Evolutionary conservation across 2,888 invertebrate genomes (phyloP), one percentile per base, ranked within the genome.

Genomic region (Agrotis ipsilon): DNA sequence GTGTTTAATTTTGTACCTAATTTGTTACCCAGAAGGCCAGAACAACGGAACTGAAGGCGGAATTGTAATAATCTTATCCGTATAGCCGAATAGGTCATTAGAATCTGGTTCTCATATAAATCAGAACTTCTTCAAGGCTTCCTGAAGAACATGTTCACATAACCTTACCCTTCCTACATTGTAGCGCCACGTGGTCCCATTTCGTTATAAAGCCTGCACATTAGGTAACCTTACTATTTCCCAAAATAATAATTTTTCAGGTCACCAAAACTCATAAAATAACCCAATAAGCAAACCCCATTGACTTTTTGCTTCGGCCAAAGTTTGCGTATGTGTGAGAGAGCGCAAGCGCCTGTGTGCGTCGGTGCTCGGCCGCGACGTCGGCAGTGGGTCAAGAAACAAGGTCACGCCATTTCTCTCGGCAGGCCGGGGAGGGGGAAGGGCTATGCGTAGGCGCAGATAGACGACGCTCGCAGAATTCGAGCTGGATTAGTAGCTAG

Each of bases 391-490:
- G 96, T 94, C 96, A 96, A 89, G 90, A 89, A 96, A 95, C 94
- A 95, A 95, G 96, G 96, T 92, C 96, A 91, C 87, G 90, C 90
- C 96, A 96, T 96, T 96, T 96, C 96, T 96, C 95, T 90, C 78
- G 76, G 69, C 71, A 81, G 86, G 78, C 84, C 72, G 63, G 74
- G 49, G 51, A 21, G 58, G 74, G 73, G 80, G 75, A 84, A 85
- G 88, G 88, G 86, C 84, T 75, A 77, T 82, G 87, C 86, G 88
- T 87, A 89, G 88, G 86, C 82, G 81, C 80, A 63, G 72, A 82
- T 80, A 82, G 71, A 78, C 74, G 74, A 64, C 69, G 49, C 77
- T 45, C 24, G 73, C 81, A 70, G 60, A 78, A 81, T 74, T 78
- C 51, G 69, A 77, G 74, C 71, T 78, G 74, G 78, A 74, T 76